Evolutionary conservation across 53 echinoderm and acorn worm genomes (phyloP).

Genomic region (Zoroaster sp.): DNA sequence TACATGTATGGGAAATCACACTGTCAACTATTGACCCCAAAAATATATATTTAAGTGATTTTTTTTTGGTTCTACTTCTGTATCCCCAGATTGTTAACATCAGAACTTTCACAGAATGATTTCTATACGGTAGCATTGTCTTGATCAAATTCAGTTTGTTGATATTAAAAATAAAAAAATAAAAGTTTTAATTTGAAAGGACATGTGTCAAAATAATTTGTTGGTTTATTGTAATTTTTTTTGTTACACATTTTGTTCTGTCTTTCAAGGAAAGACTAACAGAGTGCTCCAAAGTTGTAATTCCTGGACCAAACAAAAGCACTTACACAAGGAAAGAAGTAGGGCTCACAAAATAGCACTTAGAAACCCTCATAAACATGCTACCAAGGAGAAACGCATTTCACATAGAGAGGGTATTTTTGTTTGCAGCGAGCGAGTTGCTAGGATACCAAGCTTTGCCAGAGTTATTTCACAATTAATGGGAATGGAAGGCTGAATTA

Average conservation of each 20-base stretch:
- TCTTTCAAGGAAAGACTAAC: background rate
- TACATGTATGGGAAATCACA: no score
- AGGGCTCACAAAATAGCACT: background rate
- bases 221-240: background rate
- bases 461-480: background rate
- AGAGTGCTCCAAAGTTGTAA: background rate
- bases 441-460: background rate
- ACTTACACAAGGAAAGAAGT: background rate
- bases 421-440: slow-evolving; percentile 14
- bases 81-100: no score
- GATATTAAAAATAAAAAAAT: no score
- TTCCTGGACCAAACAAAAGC: background rate
- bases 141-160: no score
- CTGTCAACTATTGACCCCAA: no score
- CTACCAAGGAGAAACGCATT: background rate
- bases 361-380: background rate
- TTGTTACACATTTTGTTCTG: background rate
- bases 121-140: no score
- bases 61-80: no score
- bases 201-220: no score
- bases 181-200: no score
- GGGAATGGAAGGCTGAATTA: background rate
- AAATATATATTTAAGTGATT: no score
- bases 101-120: no score
- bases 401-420: background rate